A percentile compares a stretch with the other conserved stretches of the same genome.
Evolutionary conservation across 2,113 vertebrate species (phyloP).

Genomic region (Myanophis thanlyinensis): DNA sequence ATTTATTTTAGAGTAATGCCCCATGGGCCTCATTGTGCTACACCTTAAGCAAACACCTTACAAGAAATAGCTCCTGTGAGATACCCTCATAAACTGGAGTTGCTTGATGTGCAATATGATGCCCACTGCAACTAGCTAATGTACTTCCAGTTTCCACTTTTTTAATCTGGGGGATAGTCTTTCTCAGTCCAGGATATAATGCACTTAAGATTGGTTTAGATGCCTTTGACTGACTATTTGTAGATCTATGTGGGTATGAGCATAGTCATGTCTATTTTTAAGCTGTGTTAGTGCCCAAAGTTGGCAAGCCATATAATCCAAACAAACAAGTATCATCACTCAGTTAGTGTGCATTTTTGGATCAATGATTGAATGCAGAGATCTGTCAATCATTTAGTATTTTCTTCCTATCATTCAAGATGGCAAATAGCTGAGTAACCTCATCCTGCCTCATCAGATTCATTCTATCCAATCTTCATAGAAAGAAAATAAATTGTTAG

Average conservation of each 20-base stretch:
- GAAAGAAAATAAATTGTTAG: neutral
- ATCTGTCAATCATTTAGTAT: neutral
- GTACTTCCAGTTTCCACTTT: neutral
- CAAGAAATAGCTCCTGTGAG: neutral
- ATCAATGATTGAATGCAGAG: neutral
- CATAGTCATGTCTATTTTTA: neutral
- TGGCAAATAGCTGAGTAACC: neutral
- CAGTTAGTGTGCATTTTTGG: neutral
- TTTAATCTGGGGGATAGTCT: neutral
- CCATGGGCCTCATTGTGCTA: neutral
- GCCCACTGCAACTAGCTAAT: neutral
- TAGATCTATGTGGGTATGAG: neutral
- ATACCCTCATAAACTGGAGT: neutral
- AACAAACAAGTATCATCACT: neutral
- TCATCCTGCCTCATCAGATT: neutral
- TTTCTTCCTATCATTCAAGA: neutral
- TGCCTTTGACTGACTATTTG: neutral
- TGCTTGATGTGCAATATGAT: neutral
- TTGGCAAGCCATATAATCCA: neutral
- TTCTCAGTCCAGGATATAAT: neutral
- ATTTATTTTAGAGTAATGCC: slow-evolving; percentile 15
- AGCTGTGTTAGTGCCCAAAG: neutral
- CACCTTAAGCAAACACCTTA: slow-evolving; percentile 9
- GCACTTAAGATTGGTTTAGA: neutral
- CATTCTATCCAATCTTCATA: neutral